Base-by-base conservation (phyloP, 2,888 invertebrate species). In the Anoncus sp. region DNA sequence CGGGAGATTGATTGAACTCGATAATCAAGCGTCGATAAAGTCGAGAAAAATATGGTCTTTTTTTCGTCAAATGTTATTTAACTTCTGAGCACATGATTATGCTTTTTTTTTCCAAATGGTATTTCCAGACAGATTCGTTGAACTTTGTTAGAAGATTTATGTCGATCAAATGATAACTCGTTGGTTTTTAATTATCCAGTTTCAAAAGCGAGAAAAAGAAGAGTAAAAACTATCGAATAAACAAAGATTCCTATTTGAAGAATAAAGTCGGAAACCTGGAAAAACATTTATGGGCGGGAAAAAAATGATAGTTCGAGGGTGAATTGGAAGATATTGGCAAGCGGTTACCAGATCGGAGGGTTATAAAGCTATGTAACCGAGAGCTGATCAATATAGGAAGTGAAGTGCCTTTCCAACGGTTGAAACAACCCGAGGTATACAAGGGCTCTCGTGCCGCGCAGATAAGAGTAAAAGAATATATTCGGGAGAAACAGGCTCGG, bases 271-370 rank as follows among this genome's bases (percentile, higher is more conserved):
- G 18, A 47, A 20, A 20, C 7, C 47, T 31, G 7, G 31, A 31
- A 31, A 31, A 31, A 31, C n/a, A n/a, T n/a, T n/a, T n/a, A n/a
- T n/a, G n/a, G n/a, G n/a, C n/a, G n/a, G n/a, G n/a, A 65, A 27
- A 31, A 51, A 35, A 72, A 55, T 16, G 45, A 12, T 4, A 31
- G 27, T 9, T 55, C n/a, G 67, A 40, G 27, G 47, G 20, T 31
- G 59, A 51, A 79, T 82, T 80, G 70, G 63, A 80, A 80, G 77
- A 79, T 72, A 79, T 77, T 62, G 47, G 49, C 47, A 43, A 72
- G 63, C 51, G 74, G 60, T 73, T 63, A 63, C 60, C 20, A 47
- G 38, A 31, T 62, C 72, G 66, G 70, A 73, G 63, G 60, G 66
- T 60, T 73, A 16, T 31, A 5, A 31, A 69, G 59, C 63, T 45